Evolutionary conservation across 2,113 vertebrate species (phyloP).

Genomic region (Ibidorhyncha struthersii): DNA sequence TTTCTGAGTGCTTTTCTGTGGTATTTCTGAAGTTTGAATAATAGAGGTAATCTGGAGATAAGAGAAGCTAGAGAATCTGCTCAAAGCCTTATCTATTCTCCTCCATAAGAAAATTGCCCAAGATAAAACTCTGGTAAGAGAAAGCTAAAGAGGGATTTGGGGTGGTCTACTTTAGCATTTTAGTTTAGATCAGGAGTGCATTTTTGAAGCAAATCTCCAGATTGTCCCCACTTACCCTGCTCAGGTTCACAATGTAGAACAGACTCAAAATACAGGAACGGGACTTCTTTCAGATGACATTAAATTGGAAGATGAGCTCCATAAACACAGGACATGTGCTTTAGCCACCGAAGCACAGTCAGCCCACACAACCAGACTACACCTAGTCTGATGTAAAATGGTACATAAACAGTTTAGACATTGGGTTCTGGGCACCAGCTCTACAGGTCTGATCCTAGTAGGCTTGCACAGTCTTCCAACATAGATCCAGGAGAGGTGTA

Average conservation of each 20-base stretch:
- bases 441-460: not conserved
- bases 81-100: not conserved
- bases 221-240: not conserved
- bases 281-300: not conserved
- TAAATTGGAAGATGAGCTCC: not conserved
- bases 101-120: not conserved
- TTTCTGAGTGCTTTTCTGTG: not conserved
- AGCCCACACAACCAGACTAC: not conserved
- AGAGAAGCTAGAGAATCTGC: not conserved
- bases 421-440: not conserved
- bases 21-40: not conserved
- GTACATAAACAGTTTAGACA: not conserved
- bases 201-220: not conserved
- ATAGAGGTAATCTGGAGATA: not conserved
- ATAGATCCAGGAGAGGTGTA: not conserved
- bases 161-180: not conserved
- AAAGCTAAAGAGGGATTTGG: not conserved
- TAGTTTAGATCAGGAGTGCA: not conserved
- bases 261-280: not conserved
- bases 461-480: not conserved
- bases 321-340: not conserved
- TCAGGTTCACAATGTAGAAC: not conserved
- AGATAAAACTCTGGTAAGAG: not conserved
- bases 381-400: not conserved
- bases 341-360: not conserved